These are phyloP conservation scores for Idaea aversata DNA, from an alignment of 2,888 invertebrate genomes.

Conservation along the genomic window DNA sequence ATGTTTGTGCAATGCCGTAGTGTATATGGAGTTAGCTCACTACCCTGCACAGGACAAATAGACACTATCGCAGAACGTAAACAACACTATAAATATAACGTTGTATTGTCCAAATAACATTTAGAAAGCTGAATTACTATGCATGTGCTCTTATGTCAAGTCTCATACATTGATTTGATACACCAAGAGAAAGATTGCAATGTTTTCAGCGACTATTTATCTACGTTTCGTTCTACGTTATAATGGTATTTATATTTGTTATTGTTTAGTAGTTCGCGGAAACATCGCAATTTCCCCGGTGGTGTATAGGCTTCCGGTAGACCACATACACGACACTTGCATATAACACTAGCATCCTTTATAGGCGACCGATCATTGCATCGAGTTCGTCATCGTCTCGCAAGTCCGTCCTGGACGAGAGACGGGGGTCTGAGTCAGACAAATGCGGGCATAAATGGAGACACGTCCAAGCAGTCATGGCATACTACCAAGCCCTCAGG, in stretches of 20 bases:
- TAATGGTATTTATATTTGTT: background rate
- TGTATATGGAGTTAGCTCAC: slow-evolving; percentile 52
- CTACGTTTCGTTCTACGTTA: background rate
- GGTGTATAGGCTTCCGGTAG: slow-evolving; percentile 40
- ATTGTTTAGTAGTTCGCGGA: slow-evolving; percentile 27
- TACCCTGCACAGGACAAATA: slow-evolving; percentile 65
- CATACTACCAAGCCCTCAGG: slow-evolving; percentile 93
- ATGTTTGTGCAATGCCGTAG: slow-evolving; percentile 55
- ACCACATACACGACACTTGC: slow-evolving; percentile 45
- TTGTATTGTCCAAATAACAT: slow-evolving; percentile 51
- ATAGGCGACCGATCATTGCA: slow-evolving; percentile 77
- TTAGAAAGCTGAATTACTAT: slow-evolving; percentile 43
- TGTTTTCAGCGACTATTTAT: background rate
- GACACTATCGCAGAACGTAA: slow-evolving; percentile 54
- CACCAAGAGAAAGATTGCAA: background rate
- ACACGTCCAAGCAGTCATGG: slow-evolving; percentile 93
- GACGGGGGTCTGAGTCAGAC: slow-evolving; percentile 65
- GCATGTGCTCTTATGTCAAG: slow-evolving; percentile 30
- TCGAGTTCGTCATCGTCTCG: slow-evolving; percentile 73
- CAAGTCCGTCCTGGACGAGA: slow-evolving; percentile 71
- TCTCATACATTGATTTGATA: slow-evolving; percentile 5
- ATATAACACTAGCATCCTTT: slow-evolving; percentile 72
- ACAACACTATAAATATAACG: slow-evolving; percentile 42
- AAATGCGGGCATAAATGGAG: slow-evolving; percentile 88
- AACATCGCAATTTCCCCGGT: slow-evolving; percentile 41